Evolutionary conservation across 2,888 invertebrate genomes (phyloP).

Genomic region (Drosophila maculinotata): DNA sequence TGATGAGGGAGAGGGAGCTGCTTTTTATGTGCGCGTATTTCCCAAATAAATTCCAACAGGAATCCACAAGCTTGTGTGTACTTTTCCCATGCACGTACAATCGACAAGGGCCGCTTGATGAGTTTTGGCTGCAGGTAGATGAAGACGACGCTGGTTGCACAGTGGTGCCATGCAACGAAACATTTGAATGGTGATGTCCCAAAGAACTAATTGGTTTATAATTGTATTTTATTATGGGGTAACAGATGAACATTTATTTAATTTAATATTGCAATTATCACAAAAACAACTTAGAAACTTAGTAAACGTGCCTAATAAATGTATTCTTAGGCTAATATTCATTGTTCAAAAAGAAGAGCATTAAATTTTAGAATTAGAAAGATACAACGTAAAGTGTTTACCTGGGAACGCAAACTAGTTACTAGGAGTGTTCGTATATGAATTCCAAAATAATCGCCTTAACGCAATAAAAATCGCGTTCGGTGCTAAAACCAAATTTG

Average conservation of each 20-base stretch:
- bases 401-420: neutral
- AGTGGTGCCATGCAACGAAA: constrained; percentile 35
- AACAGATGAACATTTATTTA: neutral
- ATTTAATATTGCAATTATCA: neutral
- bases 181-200: neutral
- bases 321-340: neutral
- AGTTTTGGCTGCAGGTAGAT: constrained; percentile 78
- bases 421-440: neutral
- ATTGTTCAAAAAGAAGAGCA: neutral
- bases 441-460: constrained; percentile 24
- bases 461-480: constrained; percentile 12
- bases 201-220: constrained; percentile 30
- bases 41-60: constrained; percentile 84
- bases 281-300: neutral
- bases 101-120: constrained; percentile 80
- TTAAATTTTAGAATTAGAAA: neutral
- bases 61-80: constrained; percentile 82
- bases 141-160: constrained; percentile 63
- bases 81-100: constrained; percentile 83
- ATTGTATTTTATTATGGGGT: constrained; percentile 6
- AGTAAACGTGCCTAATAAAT: neutral
- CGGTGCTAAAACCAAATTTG: neutral
- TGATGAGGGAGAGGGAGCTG: constrained; percentile 51
- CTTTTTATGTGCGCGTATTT: constrained; percentile 79
- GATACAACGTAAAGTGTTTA: neutral